Percentiles rank a stretch among this genome's conserved stretches.
These are phyloP conservation scores for Microcebus tavaratra DNA, from an alignment of 2,113 vertebrate genomes.

Conservation along the genomic window DNA sequence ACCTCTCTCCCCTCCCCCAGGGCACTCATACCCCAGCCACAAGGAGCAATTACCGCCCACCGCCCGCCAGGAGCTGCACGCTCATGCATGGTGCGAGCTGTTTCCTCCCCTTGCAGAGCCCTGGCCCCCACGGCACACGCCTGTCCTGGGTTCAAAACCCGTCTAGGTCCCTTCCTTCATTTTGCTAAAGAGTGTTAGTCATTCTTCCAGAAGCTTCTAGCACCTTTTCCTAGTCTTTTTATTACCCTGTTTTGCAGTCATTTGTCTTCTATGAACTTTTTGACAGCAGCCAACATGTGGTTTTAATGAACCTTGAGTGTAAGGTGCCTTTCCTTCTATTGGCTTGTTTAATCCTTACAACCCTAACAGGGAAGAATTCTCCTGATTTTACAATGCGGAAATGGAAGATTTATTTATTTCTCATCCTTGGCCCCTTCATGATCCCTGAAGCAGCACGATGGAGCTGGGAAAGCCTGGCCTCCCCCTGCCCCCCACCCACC, in stretches of 20 bases:
- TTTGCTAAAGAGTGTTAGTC: background rate
- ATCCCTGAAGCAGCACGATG: background rate
- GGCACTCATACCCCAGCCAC: background rate
- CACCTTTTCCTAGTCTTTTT: background rate
- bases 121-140: background rate
- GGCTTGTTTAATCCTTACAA: conserved; percentile 2
- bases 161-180: background rate
- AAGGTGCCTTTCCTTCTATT: conserved; percentile 1
- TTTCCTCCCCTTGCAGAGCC: background rate
- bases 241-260: background rate
- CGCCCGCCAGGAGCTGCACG: background rate
- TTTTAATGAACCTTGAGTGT: conserved; percentile 47
- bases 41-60: conserved; percentile 24
- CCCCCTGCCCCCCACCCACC: background rate
- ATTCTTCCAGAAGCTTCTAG: background rate
- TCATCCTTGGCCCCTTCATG: background rate
- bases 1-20: conserved; percentile 40
- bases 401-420: conserved; percentile 41
- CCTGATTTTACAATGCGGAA: background rate
- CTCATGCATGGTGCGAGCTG: accelerated
- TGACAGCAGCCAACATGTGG: background rate
- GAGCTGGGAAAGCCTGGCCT: background rate
- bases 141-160: background rate
- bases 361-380: background rate
- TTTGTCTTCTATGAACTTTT: background rate